Conservation (phyloP, 2,113 vertebrate genomes). For the Garra rufa region DNA sequence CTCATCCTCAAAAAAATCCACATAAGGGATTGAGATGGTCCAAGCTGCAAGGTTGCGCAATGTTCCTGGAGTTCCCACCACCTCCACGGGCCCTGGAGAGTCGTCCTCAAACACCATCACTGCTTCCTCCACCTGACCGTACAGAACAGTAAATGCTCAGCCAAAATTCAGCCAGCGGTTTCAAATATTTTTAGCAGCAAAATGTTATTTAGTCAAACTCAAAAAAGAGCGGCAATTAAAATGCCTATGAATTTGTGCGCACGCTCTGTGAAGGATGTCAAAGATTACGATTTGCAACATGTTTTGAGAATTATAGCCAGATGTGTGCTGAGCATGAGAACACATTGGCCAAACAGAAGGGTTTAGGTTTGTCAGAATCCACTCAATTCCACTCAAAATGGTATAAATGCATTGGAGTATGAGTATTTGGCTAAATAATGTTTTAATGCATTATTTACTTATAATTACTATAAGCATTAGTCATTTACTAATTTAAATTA, state of each 20-base stretch:
- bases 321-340: not conserved
- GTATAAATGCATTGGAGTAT: not conserved
- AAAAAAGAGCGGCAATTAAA: not conserved
- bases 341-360: not conserved
- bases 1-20: slow-evolving; percentile 88
- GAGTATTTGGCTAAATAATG: not conserved
- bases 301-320: not conserved
- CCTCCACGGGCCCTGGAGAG: slow-evolving; percentile 80
- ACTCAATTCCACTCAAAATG: not conserved
- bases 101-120: slow-evolving; percentile 93
- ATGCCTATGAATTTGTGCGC: not conserved
- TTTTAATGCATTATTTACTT: not conserved
- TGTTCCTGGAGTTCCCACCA: slow-evolving; percentile 75
- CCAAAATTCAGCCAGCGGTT: not conserved
- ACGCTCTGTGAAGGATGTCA: too few species aligned
- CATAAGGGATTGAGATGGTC: slow-evolving; percentile 89
- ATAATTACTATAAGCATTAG: not conserved
- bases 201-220: not conserved
- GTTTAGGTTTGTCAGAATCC: not conserved
- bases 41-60: slow-evolving; percentile 89
- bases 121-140: slow-evolving; percentile 90
- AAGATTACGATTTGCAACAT: too few species aligned
- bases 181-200: not conserved
- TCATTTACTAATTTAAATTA: not conserved
- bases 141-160: not conserved